Evolutionary conservation across 2,113 vertebrate species (phyloP).

Genomic region (Microtus montanus): DNA sequence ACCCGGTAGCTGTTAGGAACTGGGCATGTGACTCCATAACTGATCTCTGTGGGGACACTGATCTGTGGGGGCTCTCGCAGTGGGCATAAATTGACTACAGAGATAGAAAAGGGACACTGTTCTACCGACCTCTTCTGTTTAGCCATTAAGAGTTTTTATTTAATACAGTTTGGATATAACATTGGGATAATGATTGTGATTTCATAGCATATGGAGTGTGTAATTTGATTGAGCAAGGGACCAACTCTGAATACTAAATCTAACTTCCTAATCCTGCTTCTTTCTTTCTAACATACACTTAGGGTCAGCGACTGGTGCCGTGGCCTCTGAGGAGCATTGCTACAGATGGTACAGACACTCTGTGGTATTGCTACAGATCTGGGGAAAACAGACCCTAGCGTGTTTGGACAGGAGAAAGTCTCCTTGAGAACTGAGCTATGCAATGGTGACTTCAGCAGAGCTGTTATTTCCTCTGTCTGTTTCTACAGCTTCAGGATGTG

Average conservation of each 20-base stretch:
- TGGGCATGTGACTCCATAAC: not conserved
- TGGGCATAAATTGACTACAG: not conserved
- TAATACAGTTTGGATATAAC: not conserved
- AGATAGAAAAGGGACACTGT: constrained; percentile 6
- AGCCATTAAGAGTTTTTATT: constrained; percentile 36
- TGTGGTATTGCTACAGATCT: not conserved
- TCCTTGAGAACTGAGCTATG: not conserved
- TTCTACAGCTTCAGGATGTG: not conserved
- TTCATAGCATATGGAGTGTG: not conserved
- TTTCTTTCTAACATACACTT: not conserved
- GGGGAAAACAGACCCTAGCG: not conserved
- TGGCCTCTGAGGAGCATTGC: not conserved
- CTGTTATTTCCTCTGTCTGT: not conserved
- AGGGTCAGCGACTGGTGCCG: not conserved
- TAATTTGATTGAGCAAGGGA: constrained; percentile 46
- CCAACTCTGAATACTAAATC: constrained; percentile 12
- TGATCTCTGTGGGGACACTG: not conserved
- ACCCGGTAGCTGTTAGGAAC: not conserved
- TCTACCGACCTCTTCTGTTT: not conserved
- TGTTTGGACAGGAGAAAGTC: not conserved
- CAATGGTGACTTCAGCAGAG: not conserved
- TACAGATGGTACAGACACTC: too few species aligned
- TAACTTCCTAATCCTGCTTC: not conserved
- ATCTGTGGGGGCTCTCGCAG: not conserved
- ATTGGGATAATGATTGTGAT: constrained; percentile 30